A percentile compares a stretch with the other conserved stretches of the same genome.
Evolutionary conservation across 1,140 invertebrate species (phyloP).

Genomic region (Drosophila paulistorum): DNA sequence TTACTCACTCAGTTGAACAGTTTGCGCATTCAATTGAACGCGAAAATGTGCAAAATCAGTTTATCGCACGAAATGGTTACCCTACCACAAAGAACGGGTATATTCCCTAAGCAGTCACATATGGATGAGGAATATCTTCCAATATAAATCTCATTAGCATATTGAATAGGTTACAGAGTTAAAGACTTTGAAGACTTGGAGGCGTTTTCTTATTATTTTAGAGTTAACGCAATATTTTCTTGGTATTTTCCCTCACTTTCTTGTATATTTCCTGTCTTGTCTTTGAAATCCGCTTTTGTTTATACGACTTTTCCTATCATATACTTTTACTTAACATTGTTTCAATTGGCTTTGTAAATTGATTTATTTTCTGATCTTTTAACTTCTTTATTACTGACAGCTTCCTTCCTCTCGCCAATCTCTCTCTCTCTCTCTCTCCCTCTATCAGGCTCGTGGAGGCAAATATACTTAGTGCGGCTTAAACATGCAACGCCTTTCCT

Average conservation of each 20-base stretch:
- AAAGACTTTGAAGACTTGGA: no score
- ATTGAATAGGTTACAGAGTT: no score
- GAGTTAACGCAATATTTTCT: no score
- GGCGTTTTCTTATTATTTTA: no score
- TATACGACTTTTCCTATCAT: neutral
- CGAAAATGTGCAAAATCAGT: conserved; percentile 33
- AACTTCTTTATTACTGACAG: conserved; percentile 41
- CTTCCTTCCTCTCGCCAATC: conserved; percentile 20
- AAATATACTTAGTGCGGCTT: conserved; percentile 35
- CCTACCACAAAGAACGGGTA: conserved; percentile 11
- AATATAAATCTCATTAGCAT: no score
- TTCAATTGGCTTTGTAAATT: conserved; percentile 13
- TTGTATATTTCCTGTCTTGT: neutral
- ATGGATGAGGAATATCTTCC: no score
- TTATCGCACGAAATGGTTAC: conserved; percentile 40
- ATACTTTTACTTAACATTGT: neutral
- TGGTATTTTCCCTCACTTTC: neutral
- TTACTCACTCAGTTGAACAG: conserved; percentile 63
- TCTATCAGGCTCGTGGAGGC: neutral
- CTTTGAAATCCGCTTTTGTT: neutral
- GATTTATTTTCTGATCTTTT: conserved; percentile 37
- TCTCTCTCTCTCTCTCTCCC: conserved; percentile 5
- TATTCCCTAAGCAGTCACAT: neutral
- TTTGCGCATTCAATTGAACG: conserved; percentile 58
- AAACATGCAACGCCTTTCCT: conserved; percentile 54